Conservation (phyloP, 2,113 vertebrate genomes). For the Saccopteryx bilineata region DNA sequence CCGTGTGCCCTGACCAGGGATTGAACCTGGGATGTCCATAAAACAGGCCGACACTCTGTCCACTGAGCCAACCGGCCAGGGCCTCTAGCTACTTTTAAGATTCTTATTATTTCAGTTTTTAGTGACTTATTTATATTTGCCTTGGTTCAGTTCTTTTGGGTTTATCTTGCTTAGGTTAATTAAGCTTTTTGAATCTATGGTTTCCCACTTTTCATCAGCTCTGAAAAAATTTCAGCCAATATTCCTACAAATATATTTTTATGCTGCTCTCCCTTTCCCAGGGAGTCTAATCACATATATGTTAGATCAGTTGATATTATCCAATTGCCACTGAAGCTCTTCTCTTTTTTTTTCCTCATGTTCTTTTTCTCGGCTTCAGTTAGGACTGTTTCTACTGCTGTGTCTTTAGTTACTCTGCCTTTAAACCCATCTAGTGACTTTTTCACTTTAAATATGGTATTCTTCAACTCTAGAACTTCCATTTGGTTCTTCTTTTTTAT, state of each 20-base stretch:
- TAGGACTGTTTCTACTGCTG: background rate
- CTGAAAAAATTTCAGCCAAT: background rate
- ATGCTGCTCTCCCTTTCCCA: background rate
- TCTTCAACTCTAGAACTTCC: background rate
- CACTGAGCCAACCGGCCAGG: too few species aligned
- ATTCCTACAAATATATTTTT: constrained; percentile 5
- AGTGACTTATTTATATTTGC: background rate
- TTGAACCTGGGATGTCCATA: too few species aligned
- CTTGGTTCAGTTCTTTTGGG: background rate
- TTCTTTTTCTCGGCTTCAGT: background rate
- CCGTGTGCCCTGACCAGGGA: too few species aligned
- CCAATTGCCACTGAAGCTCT: background rate
- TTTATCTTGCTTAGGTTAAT: background rate
- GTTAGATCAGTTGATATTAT: background rate
- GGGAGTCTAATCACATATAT: background rate
- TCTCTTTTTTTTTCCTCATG: background rate
- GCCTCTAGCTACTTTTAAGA: background rate
- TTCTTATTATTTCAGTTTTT: constrained; percentile 16
- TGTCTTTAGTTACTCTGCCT: constrained; percentile 6
- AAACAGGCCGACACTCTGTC: too few species aligned
- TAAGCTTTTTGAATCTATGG: background rate
- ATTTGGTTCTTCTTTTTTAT: background rate
- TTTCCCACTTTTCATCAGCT: constrained; percentile 39
- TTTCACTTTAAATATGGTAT: constrained; percentile 34
- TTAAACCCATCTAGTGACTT: background rate